A percentile compares a stretch with the other conserved stretches of the same genome.
Conservation (phyloP, 2,888 invertebrate genomes). For the Acrobasis suavella region DNA sequence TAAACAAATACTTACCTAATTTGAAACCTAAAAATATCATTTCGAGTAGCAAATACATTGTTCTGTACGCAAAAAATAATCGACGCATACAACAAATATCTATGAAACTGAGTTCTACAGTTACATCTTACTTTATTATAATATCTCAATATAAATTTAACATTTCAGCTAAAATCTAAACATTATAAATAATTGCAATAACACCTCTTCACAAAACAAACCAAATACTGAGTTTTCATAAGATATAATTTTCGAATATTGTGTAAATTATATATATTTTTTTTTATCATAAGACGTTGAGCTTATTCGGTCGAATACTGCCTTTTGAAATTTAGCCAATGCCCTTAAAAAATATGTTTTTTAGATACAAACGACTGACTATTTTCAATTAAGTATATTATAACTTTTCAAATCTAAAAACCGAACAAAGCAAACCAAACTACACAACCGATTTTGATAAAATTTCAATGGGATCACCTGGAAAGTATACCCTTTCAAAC, state of each 20-base stretch:
- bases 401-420: no score
- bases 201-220: conserved; percentile 6
- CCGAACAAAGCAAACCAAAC: no score
- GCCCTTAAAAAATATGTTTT: background rate
- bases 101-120: background rate
- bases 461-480: no score
- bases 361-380: no score
- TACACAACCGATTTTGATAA: no score
- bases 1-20: conserved; percentile 12
- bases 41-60: conserved; percentile 22
- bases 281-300: background rate
- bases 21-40: conserved; percentile 21
- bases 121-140: background rate
- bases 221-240: conserved; percentile 12
- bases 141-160: conserved; percentile 6
- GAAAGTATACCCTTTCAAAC: no score
- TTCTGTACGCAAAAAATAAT: conserved; percentile 12
- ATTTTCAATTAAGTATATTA: no score
- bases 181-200: conserved; percentile 22
- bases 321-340: background rate
- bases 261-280: background rate
- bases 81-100: background rate
- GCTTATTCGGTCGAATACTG: background rate
- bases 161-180: conserved; percentile 15
- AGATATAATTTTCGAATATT: background rate